These are phyloP conservation scores for Macquaria ambigua DNA, from an alignment of 2,113 vertebrate species.

Conservation along the genomic window DNA sequence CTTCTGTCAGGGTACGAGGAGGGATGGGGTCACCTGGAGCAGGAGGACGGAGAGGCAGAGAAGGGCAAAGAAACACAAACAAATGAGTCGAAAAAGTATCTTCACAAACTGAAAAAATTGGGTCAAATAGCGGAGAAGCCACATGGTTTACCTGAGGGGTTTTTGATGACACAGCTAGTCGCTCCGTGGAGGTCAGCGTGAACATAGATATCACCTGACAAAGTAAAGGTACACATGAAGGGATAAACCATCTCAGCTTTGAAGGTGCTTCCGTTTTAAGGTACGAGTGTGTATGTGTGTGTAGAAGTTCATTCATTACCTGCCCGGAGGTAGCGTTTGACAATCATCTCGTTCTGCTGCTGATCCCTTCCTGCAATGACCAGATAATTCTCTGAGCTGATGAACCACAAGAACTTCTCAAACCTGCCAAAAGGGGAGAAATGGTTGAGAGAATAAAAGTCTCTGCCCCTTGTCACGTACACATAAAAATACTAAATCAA, in stretches of 20 bases:
- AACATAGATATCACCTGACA: conserved; percentile 94
- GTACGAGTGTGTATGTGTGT: neutral
- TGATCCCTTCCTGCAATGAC: conserved; percentile 97
- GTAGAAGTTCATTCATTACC: conserved; percentile 79
- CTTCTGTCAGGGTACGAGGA: conserved; percentile 94
- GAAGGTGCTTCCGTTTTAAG: neutral
- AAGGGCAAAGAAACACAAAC: neutral
- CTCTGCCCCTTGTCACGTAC: neutral
- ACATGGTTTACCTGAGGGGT: conserved; percentile 88
- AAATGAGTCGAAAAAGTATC: neutral
- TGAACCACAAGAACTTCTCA: conserved; percentile 99
- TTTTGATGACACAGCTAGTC: conserved; percentile 98
- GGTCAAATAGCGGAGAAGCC: neutral
- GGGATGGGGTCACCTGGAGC: conserved; percentile 88
- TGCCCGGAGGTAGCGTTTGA: conserved; percentile 92
- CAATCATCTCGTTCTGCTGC: conserved; percentile 98
- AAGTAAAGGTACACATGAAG: neutral
- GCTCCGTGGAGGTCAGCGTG: conserved; percentile 98
- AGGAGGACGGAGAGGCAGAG: neutral
- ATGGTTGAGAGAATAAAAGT: neutral
- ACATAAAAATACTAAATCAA: neutral
- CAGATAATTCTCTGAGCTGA: conserved; percentile 98
- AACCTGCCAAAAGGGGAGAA: conserved; percentile 87
- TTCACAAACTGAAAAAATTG: neutral
- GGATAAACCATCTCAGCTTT: neutral